Evolutionary conservation across 2,797 vertebrate genomes (phyloP).

Genomic region (Sebastes iracundus): DNA sequence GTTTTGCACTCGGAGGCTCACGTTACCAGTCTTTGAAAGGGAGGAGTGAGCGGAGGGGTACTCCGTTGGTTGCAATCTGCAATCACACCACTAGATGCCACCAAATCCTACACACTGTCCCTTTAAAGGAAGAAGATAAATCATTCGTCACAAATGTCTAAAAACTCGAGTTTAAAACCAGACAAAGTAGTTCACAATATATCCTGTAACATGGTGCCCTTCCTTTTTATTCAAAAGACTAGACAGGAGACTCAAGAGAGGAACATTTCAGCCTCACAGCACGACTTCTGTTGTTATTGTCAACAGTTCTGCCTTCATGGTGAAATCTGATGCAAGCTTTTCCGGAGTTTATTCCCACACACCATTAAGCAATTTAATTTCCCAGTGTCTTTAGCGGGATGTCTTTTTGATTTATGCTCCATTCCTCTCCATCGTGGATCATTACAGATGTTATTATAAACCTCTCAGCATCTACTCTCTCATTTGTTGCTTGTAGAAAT

Average conservation of each 20-base stretch:
- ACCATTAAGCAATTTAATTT: constrained; percentile 76
- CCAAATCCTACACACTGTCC: too few species aligned
- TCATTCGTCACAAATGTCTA: not conserved
- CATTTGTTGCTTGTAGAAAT: constrained; percentile 7
- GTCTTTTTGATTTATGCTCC: constrained; percentile 65
- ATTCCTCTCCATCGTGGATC: constrained; percentile 60
- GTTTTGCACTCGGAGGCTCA: too few species aligned
- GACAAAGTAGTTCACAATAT: not conserved
- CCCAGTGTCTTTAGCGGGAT: constrained; percentile 41
- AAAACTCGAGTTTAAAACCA: not conserved
- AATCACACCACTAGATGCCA: too few species aligned
- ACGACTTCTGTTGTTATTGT: constrained; percentile 36
- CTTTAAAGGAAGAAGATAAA: not conserved
- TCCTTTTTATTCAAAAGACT: constrained; percentile 23
- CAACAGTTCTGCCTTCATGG: constrained; percentile 26
- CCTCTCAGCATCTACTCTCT: constrained; percentile 39
- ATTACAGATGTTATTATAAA: constrained; percentile 60
- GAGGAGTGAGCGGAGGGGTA: too few species aligned
- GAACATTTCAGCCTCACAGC: constrained; percentile 51
- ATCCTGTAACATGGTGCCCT: not conserved
- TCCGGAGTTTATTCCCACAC: constrained; percentile 52
- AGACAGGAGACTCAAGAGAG: constrained; percentile 7
- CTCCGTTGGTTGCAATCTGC: too few species aligned
- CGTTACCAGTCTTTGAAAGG: too few species aligned
- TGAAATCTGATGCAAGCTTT: constrained; percentile 59